Conservation (phyloP, 2,888 invertebrate species). For the Orchesellides sinensis region DNA sequence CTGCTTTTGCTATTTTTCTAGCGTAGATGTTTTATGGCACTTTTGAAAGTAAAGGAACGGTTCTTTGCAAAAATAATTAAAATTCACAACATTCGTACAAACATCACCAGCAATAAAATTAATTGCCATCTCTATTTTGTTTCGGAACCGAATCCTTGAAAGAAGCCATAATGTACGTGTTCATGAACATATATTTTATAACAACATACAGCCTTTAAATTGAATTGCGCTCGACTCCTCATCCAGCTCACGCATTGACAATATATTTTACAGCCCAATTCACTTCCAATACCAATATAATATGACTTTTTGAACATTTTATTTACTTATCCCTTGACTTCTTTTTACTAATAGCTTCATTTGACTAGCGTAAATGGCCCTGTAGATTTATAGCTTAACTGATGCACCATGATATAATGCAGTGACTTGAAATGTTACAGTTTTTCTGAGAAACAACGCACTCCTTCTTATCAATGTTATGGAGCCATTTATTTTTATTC, state of each 20-base stretch:
- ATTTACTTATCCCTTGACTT: constrained; percentile 63
- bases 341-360: constrained; percentile 64
- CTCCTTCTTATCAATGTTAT: constrained; percentile 64
- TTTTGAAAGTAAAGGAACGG: background rate
- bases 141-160: too few species aligned
- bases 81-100: constrained; percentile 15
- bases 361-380: constrained; percentile 66
- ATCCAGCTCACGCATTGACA: constrained; percentile 57
- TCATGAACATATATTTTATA: too few species aligned
- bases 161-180: background rate
- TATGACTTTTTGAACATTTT: constrained; percentile 49
- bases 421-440: constrained; percentile 44
- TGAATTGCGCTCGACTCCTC: too few species aligned
- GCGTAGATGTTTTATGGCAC: too few species aligned
- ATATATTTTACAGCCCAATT: constrained; percentile 57
- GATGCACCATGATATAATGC: constrained; percentile 47
- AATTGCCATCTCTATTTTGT: constrained; percentile 25
- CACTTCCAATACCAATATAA: constrained; percentile 25
- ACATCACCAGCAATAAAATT: constrained; percentile 42
- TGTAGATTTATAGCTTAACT: constrained; percentile 63
- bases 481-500: constrained; percentile 72
- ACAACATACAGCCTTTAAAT: too few species aligned
- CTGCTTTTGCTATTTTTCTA: too few species aligned
- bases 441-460: constrained; percentile 52
- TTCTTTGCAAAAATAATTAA: background rate